These are phyloP conservation scores for Crocuta crocuta DNA, from an alignment of 2,113 vertebrate species.

Conservation along the genomic window DNA sequence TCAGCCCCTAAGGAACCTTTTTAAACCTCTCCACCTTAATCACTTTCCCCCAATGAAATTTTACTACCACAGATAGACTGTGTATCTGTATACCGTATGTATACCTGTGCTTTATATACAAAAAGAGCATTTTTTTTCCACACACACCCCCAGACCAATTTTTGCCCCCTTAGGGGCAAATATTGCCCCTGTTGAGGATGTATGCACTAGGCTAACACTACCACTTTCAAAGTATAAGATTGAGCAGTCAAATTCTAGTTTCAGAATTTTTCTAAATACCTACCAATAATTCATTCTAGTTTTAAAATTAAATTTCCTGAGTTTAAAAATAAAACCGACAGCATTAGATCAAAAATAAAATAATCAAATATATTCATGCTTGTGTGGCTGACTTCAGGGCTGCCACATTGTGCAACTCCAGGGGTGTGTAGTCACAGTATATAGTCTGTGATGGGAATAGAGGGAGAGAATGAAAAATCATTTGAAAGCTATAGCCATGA, in stretches of 20 bases:
- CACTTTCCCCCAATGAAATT: background rate
- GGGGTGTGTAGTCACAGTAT: background rate
- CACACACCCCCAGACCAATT: background rate
- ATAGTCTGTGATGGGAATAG: background rate
- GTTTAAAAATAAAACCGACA: conserved; percentile 18
- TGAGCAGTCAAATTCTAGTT: background rate
- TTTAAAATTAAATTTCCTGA: conserved; percentile 51
- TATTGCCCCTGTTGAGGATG: background rate
- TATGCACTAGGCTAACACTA: background rate
- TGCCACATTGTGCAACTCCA: background rate
- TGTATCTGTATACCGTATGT: background rate
- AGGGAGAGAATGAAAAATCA: background rate
- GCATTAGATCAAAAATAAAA: background rate
- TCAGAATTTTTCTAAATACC: conserved; percentile 24
- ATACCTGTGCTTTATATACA: background rate
- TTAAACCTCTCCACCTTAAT: background rate
- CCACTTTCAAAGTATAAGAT: conserved; percentile 1
- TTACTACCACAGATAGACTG: conserved; percentile 18
- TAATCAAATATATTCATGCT: background rate
- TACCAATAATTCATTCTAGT: conserved; percentile 21
- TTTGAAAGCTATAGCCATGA: conserved; percentile 14
- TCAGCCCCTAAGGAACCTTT: background rate
- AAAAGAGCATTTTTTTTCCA: background rate
- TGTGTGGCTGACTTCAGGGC: background rate
- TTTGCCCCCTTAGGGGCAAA: background rate